Conservation (phyloP, 2,888 invertebrate genomes). For the Sceliomorpha sp. region DNA sequence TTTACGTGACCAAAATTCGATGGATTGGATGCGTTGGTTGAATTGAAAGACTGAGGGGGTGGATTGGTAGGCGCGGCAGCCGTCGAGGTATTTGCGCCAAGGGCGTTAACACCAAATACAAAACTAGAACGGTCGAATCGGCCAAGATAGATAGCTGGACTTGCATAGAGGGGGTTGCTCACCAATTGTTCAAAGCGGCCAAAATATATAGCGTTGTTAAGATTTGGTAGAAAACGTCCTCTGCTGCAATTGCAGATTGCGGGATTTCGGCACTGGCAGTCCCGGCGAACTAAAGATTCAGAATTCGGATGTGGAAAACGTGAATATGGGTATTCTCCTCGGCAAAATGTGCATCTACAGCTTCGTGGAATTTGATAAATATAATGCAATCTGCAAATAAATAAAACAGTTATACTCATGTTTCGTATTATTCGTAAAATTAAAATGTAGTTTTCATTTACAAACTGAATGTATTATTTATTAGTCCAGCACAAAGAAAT, state of each 20-base stretch:
- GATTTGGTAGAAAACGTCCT: constrained; percentile 63
- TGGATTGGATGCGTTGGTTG: constrained; percentile 19
- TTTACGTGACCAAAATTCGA: constrained; percentile 3
- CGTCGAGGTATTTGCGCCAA: constrained; percentile 32
- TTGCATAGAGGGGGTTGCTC: constrained; percentile 73
- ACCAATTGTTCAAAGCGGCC: constrained; percentile 68
- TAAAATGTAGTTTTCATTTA: background rate
- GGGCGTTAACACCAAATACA: constrained; percentile 56
- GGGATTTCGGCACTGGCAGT: constrained; percentile 70
- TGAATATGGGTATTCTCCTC: constrained; percentile 69
- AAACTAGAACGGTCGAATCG: constrained; percentile 65
- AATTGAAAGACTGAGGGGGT: constrained; percentile 6
- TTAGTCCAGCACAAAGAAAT: no score
- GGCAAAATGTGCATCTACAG: constrained; percentile 71
- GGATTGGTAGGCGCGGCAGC: background rate
- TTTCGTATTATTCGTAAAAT: no score
- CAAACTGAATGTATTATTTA: no score
- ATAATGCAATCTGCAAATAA: constrained; percentile 61
- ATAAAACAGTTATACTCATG: no score
- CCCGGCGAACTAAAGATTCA: constrained; percentile 64
- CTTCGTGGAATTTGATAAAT: constrained; percentile 73
- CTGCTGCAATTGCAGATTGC: constrained; percentile 67
- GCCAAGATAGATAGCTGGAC: constrained; percentile 69
- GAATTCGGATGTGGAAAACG: constrained; percentile 65
- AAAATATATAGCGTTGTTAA: constrained; percentile 71